These are phyloP conservation scores for Lysandra bellargus DNA, from an alignment of 2,888 invertebrate species.

Conservation along the genomic window DNA sequence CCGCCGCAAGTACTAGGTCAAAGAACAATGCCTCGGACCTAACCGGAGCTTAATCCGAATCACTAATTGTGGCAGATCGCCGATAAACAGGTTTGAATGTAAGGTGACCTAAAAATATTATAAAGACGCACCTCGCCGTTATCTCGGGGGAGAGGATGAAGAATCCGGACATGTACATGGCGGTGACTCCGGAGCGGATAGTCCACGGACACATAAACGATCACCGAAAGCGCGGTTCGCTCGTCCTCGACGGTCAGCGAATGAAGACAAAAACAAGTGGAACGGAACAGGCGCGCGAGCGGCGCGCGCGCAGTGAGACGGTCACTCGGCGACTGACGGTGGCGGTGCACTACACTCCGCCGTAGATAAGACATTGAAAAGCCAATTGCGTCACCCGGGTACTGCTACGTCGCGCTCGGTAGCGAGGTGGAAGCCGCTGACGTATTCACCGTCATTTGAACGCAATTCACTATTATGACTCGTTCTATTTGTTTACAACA, in stretches of 20 bases:
- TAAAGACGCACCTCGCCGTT: slow-evolving; percentile 71
- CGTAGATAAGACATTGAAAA: slow-evolving; percentile 80
- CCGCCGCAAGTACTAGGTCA: slow-evolving; percentile 63
- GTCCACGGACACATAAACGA: slow-evolving; percentile 65
- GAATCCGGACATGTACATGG: slow-evolving; percentile 75
- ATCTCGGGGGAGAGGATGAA: slow-evolving; percentile 72
- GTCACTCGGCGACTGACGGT: slow-evolving; percentile 74
- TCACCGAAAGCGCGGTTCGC: slow-evolving; percentile 70
- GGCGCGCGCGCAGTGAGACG: slow-evolving; percentile 70
- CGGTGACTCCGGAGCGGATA: slow-evolving; percentile 55
- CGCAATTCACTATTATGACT: slow-evolving; percentile 63
- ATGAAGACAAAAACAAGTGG: slow-evolving; percentile 64
- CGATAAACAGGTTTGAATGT: slow-evolving; percentile 48
- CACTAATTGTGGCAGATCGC: slow-evolving; percentile 26
- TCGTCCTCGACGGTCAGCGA: slow-evolving; percentile 73
- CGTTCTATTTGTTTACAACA: slow-evolving; percentile 59
- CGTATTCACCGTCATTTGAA: slow-evolving; percentile 73
- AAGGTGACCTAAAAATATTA: slow-evolving; percentile 46
- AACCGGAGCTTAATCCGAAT: slow-evolving; percentile 52
- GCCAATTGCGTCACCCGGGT: slow-evolving; percentile 77
- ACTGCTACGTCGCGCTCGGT: slow-evolving; percentile 69
- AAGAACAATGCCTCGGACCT: slow-evolving; percentile 65
- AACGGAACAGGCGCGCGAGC: slow-evolving; percentile 72
- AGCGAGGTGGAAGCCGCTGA: slow-evolving; percentile 69
- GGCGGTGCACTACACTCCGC: slow-evolving; percentile 49